These are phyloP conservation scores for Rhadina sibilatrix DNA, from an alignment of 2,113 vertebrate genomes.

Conservation along the genomic window DNA sequence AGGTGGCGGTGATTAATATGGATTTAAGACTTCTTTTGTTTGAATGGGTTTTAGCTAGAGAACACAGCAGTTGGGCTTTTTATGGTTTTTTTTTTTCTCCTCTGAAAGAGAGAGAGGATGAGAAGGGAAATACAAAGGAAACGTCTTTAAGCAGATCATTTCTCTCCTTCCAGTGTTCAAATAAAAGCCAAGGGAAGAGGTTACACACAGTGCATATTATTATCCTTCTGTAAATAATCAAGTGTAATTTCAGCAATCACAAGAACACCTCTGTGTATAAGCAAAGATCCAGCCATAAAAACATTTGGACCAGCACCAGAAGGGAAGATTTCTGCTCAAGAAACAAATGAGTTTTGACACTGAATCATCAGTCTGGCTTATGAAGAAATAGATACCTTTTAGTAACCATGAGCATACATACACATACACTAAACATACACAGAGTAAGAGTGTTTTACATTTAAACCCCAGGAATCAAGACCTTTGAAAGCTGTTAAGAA, in stretches of 20 bases:
- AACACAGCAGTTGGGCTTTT: background rate
- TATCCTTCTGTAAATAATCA: background rate
- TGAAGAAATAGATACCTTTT: background rate
- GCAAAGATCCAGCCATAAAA: background rate
- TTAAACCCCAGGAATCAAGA: background rate
- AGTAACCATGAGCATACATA: background rate
- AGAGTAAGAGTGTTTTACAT: background rate
- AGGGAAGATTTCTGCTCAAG: background rate
- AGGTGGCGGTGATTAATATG: conserved; percentile 8
- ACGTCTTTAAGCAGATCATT: background rate
- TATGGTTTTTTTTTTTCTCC: background rate
- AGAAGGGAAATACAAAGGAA: background rate
- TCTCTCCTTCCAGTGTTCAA: background rate
- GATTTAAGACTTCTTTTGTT: conserved; percentile 27
- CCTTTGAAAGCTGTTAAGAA: background rate
- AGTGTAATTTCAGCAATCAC: background rate
- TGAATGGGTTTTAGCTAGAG: background rate
- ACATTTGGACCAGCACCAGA: background rate
- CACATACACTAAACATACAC: background rate
- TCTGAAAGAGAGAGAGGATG: background rate
- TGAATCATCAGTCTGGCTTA: background rate
- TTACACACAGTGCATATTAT: background rate
- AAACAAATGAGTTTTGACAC: background rate
- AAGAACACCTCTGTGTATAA: background rate
- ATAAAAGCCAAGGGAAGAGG: background rate